Conservation (phyloP, 1,140 invertebrate species). For the Zaprionus vittiger region DNA sequence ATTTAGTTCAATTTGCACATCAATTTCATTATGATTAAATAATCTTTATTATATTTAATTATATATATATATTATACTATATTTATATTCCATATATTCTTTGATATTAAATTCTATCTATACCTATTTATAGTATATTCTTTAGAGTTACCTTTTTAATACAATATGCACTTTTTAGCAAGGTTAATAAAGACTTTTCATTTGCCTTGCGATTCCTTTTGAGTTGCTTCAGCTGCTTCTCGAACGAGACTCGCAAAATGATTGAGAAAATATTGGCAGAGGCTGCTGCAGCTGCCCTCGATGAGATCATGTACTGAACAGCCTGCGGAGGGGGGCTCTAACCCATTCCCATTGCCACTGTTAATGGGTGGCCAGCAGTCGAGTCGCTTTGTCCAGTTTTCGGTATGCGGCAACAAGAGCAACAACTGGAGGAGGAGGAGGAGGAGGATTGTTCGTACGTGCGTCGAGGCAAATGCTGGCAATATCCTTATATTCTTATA, state of each 20-base stretch:
- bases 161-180: background rate
- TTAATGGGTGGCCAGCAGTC: slow-evolving; percentile 32
- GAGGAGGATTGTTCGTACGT: slow-evolving; percentile 27
- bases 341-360: slow-evolving; percentile 38
- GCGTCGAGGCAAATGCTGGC: slow-evolving; percentile 44
- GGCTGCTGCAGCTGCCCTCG: slow-evolving; percentile 34
- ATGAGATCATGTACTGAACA: slow-evolving; percentile 29
- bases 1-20: too few species aligned
- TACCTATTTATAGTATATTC: too few species aligned
- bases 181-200: background rate
- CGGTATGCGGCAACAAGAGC: slow-evolving; percentile 13
- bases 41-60: too few species aligned
- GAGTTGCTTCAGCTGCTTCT: slow-evolving; percentile 3
- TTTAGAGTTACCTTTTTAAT: background rate
- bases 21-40: too few species aligned
- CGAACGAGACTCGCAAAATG: background rate
- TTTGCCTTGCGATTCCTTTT: background rate
- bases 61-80: too few species aligned
- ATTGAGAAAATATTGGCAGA: slow-evolving; percentile 9
- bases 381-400: slow-evolving; percentile 29
- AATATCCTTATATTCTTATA: slow-evolving; percentile 25
- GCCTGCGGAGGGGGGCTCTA: background rate
- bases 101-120: too few species aligned
- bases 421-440: slow-evolving; percentile 10
- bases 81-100: too few species aligned